A percentile compares a stretch with the other conserved stretches of the same genome.
Evolutionary conservation across 2,797 vertebrate genomes (phyloP).

Genomic region (Dromococcyx pavoninus): DNA sequence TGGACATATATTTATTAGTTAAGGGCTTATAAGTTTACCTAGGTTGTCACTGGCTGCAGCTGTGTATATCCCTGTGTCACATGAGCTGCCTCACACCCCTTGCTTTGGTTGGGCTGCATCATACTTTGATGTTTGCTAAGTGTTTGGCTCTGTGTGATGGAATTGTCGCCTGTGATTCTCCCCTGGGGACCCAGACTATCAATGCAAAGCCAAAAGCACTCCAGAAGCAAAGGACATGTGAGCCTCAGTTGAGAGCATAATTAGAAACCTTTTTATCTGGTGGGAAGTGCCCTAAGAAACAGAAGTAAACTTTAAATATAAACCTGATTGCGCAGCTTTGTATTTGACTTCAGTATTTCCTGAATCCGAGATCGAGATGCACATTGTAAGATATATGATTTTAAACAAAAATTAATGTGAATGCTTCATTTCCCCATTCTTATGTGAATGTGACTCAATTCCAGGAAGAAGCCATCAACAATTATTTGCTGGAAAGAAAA

Average conservation of each 20-base stretch:
- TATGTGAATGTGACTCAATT: not conserved
- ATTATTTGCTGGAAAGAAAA: not conserved
- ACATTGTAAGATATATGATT: rapidly evolving
- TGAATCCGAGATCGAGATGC: not conserved
- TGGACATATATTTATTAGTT: not conserved
- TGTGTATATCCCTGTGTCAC: not conserved
- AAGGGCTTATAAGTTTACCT: not conserved
- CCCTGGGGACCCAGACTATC: not conserved
- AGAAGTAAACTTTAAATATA: not conserved
- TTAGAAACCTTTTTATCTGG: not conserved
- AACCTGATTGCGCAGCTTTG: not conserved
- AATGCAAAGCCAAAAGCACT: not conserved
- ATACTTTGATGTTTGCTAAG: not conserved
- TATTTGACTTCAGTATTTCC: not conserved
- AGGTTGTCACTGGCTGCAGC: not conserved
- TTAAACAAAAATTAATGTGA: not conserved
- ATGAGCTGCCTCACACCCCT: not conserved
- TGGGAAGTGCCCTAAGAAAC: not conserved
- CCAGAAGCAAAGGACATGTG: not conserved
- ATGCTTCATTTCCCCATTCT: not conserved
- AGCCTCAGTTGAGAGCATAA: not conserved
- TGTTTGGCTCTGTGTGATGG: not conserved
- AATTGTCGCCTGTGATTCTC: not conserved
- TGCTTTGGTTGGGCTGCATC: not conserved
- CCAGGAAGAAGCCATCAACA: not conserved